Base-by-base conservation (phyloP, 2,888 invertebrate species). In the Tholera decimalis region DNA sequence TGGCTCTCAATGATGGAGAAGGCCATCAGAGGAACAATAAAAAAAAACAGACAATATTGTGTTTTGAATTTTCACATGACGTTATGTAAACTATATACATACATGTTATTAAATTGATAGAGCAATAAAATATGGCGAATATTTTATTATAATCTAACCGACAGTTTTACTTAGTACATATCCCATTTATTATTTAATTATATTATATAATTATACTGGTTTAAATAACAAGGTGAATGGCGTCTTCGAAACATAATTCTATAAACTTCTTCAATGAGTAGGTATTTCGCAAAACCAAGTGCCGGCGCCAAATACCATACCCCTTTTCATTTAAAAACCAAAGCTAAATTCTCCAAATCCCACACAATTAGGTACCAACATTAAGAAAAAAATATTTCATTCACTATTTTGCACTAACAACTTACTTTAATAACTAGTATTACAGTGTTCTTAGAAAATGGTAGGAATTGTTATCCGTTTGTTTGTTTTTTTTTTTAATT, bases 401-500 rank as follows among this genome's bases (percentile, higher is more conserved):
- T 72, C 49, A 74, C 4, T 59, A 24, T 46, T 77, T 74, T 57
- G 50, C 8, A 72, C 56, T 39, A 73, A 77, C 72, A 77, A 50
- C 53, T 73, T 72, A 77, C 41, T 54, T 46, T 74, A 73, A 73
- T 77, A 77, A 50, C 18, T 61, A 43, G 18, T 59, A n/a, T 2
- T 0, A 2, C 39, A 57, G 26, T 22, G 20, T 79, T 79, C 76
- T 73, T 47, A 77, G 64, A 57, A 74, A 30, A 63, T 24, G 26
- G 55, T 41, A 47, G 30, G 55, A 76, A 43, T 61, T 58, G 44
- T 56, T 46, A 35, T n/a, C 35, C 7, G 46, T 44, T 28, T 20
- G n/a, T 26, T 22, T n/a, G n/a, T 13, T 35, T 39, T 59, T 80
- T 82, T 86, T 87, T 76, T 87, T 85, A 77, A 87, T 88, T 89